Percentiles rank a stretch among this genome's conserved stretches.
These are phyloP conservation scores for Adelphocoris suturalis DNA, from an alignment of 2,888 invertebrate genomes.

Conservation along the genomic window DNA sequence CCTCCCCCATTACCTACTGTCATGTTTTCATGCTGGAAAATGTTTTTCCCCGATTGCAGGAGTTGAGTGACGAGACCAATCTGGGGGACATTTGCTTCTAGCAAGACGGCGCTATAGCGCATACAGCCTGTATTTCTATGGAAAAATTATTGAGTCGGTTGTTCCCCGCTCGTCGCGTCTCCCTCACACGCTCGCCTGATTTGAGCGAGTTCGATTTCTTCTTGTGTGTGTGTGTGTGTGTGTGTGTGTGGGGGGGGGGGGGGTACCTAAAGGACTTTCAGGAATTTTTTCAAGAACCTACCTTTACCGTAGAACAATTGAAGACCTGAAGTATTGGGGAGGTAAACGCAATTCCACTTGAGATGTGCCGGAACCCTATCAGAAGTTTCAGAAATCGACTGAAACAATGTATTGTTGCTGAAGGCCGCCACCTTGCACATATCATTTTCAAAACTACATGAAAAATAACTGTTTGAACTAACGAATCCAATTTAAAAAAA, in stretches of 20 bases:
- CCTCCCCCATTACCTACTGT: too few species aligned
- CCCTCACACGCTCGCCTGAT: too few species aligned
- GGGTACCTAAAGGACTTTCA: slow-evolving; percentile 59
- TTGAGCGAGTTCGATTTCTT: background rate
- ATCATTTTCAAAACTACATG: slow-evolving; percentile 78
- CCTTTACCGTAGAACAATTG: slow-evolving; percentile 53
- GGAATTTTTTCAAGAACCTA: slow-evolving; percentile 62
- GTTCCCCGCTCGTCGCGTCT: too few species aligned
- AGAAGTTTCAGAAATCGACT: slow-evolving; percentile 66
- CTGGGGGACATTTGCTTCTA: too few species aligned
- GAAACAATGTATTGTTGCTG: slow-evolving; percentile 57
- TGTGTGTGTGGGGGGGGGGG: too few species aligned
- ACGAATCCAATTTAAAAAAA: slow-evolving; percentile 38
- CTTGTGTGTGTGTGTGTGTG: too few species aligned
- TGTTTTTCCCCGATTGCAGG: too few species aligned
- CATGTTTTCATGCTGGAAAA: too few species aligned
- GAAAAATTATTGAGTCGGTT: too few species aligned
- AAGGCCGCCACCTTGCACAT: slow-evolving; percentile 55
- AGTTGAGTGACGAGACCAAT: too few species aligned
- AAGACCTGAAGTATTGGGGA: slow-evolving; percentile 60
- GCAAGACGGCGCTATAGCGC: too few species aligned
- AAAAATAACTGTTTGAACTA: slow-evolving; percentile 50
- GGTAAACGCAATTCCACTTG: slow-evolving; percentile 56
- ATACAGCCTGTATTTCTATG: too few species aligned
- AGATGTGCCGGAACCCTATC: slow-evolving; percentile 60